Evolutionary conservation across 1,140 invertebrate species (phyloP), one percentile per base, ranked within the genome.

Genomic region (Condylostylus longicornis): DNA sequence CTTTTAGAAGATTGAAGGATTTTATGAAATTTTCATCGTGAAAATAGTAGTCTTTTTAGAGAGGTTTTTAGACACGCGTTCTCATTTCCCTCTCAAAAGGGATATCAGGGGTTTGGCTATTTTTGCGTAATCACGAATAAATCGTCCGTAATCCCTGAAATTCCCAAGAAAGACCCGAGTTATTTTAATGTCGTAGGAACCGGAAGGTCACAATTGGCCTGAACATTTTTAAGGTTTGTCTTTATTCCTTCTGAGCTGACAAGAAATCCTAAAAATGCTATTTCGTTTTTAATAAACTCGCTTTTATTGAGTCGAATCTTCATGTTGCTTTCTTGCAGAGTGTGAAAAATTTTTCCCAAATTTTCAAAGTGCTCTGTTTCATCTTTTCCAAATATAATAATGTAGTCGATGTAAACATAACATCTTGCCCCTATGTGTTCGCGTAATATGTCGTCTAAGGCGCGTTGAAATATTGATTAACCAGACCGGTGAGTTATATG

Each of bases 401-500:
- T 46, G 21, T 42, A 37, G 20, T 44, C 42, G 1, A 42, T 40
- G 21, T 42, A 45, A n/a, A 42, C 37, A 22, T 34, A 41, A 27
- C 44, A 46, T 19, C 34, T 35, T 38, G 35, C 35, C 2, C 38
- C 41, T 29, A 43, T 46, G 31, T 43, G 38, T 40, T 13, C 35
- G 44, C 17, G 10, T 12, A 33, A 41, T 31, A 57, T 50, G 7
- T 46, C 45, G 41, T 68, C 51, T 53, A 68, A 60, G 9, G 54
- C 42, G 33, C 60, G 36, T 49, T 67, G 58, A 44, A 68, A 66
- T 9, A 55, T 63, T 3, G 50, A 41, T 41, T 43, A 4, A 41
- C 8, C 30, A 37, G 40, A 4, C 38, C 9, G 12, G 27, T 29
- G 33, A 42, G 22, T 48, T 48, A 14, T 45, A 43, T 10, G 46